These are phyloP conservation scores for Craniophora ligustri DNA, from an alignment of 2,888 invertebrate species.

Conservation along the genomic window DNA sequence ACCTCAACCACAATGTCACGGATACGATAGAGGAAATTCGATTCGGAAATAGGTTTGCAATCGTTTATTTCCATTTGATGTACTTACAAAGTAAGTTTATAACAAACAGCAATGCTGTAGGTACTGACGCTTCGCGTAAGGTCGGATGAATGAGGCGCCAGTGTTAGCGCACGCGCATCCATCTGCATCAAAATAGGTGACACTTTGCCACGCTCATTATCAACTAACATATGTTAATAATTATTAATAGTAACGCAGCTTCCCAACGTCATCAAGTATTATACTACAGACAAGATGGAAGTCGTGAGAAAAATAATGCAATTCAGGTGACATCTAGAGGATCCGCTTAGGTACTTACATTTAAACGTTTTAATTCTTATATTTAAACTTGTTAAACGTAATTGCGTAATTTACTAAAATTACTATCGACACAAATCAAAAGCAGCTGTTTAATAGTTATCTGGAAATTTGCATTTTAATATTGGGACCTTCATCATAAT, in stretches of 20 bases:
- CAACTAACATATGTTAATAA: constrained; percentile 43
- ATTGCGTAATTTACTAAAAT: too few species aligned
- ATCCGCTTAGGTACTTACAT: too few species aligned
- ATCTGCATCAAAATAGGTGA: constrained; percentile 74
- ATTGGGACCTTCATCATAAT: background rate
- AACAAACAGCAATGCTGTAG: constrained; percentile 19
- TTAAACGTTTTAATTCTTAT: too few species aligned
- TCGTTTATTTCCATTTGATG: constrained; percentile 53
- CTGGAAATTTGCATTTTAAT: background rate
- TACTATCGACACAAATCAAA: background rate
- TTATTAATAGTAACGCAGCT: constrained; percentile 42
- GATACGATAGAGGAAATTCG: constrained; percentile 63
- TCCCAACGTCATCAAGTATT: constrained; percentile 33
- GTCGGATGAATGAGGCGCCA: constrained; percentile 45
- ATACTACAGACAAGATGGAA: constrained; percentile 22
- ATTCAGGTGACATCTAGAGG: constrained; percentile 20
- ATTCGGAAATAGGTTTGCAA: constrained; percentile 58
- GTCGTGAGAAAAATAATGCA: constrained; percentile 50
- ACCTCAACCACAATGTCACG: constrained; percentile 61
- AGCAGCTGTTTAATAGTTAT: background rate
- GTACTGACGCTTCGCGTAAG: constrained; percentile 35
- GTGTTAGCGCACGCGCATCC: constrained; percentile 57
- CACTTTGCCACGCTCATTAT: constrained; percentile 53
- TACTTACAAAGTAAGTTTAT: constrained; percentile 5
- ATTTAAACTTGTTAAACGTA: too few species aligned